Evolutionary conservation across 2,113 vertebrate genomes (phyloP).

Genomic region (Microcebus tavaratra): DNA sequence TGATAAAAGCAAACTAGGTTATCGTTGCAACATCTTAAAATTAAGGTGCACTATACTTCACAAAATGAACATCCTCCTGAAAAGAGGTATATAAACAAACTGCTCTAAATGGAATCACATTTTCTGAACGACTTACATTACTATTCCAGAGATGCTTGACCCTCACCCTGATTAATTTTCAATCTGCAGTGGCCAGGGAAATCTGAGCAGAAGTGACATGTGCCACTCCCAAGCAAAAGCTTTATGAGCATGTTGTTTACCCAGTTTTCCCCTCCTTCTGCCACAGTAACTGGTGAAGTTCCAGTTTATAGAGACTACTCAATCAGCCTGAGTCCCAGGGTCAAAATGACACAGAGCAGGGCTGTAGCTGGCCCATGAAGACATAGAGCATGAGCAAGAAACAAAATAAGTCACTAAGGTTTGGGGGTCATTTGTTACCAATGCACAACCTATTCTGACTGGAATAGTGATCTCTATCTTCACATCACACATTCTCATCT

Average conservation of each 20-base stretch:
- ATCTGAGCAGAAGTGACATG: neutral
- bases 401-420: neutral
- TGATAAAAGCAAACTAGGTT: neutral
- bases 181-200: neutral
- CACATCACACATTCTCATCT: neutral
- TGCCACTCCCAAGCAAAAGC: neutral
- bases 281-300: neutral
- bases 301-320: neutral
- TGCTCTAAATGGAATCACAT: neutral
- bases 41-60: neutral
- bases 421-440: neutral
- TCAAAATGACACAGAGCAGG: neutral
- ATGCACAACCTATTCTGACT: neutral
- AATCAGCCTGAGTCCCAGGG: neutral
- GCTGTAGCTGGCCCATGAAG: neutral
- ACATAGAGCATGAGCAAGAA: neutral
- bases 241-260: neutral
- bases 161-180: neutral
- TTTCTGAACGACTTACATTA: neutral
- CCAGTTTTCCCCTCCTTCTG: neutral
- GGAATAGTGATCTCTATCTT: neutral
- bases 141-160: neutral
- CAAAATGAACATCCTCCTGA: constrained; percentile 27
- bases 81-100: neutral
- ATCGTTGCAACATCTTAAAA: constrained; percentile 1